phyloP scores from a whole-genome alignment of 1,140 invertebrate genomes.

The Neoseiulus cucumeris region DNA sequence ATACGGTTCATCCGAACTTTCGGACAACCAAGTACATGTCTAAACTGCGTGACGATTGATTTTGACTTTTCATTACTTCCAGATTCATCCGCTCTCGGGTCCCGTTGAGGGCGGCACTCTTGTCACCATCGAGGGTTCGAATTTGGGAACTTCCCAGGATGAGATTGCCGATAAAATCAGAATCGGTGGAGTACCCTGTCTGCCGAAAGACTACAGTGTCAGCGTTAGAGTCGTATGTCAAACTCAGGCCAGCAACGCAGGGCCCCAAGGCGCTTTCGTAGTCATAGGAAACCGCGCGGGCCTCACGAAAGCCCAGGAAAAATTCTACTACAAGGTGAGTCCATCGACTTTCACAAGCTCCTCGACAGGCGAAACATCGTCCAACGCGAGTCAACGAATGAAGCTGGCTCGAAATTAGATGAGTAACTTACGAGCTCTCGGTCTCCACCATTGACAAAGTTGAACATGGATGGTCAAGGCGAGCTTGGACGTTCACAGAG shows the following conservation, averaged over 20 bases:
- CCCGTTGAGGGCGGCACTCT: slow-evolving; percentile 87
- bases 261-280: slow-evolving; percentile 53
- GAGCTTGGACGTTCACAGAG: no score
- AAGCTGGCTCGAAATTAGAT: no score
- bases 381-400: no score
- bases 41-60: no score
- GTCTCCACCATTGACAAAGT: no score
- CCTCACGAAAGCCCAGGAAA: slow-evolving; percentile 61
- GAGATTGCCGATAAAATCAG: slow-evolving; percentile 76
- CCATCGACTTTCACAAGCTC: background rate
- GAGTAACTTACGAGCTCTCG: no score
- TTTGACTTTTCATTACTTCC: background rate
- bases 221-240: slow-evolving; percentile 71
- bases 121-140: slow-evolving; percentile 84
- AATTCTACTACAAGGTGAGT: slow-evolving; percentile 59
- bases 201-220: slow-evolving; percentile 66
- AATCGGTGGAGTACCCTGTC: slow-evolving; percentile 71
- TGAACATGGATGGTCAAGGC: no score
- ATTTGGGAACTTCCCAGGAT: slow-evolving; percentile 68
- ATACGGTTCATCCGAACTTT: no score
- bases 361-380: no score
- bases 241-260: slow-evolving; percentile 45
- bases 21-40: no score
- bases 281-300: slow-evolving; percentile 73
- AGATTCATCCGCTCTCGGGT: slow-evolving; percentile 78